Base-by-base conservation (phyloP, 2,888 invertebrate species). In the Petrolisthes cinctipes region DNA sequence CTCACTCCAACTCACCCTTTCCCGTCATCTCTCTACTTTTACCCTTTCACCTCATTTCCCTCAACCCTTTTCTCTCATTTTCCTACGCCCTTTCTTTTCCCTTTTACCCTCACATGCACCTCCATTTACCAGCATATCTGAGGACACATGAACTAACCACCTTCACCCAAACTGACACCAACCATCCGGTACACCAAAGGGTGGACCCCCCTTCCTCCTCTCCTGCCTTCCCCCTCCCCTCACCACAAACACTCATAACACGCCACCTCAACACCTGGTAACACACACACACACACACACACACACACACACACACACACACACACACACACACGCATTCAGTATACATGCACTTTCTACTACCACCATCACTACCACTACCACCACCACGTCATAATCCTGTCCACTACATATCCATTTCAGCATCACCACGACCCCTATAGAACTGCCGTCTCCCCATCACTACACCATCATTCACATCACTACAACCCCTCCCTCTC, bases 101-200 rank as follows among this genome's bases (percentile, higher is more conserved):
- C 51, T 23, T 6, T 56, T 54, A n/a, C 80, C 56, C 20, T 71
- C 71, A 71, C 73, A 57, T 82, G 54, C 23, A n/a, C n/a, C n/a
- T n/a, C n/a, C n/a, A n/a, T n/a, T n/a, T n/a, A n/a, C n/a, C n/a
- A n/a, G n/a, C n/a, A n/a, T n/a, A n/a, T 54, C 68, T 71, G 66
- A n/a, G 23, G 71, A 54, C 82, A 56, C 54, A 68, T 37, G 66
- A 82, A 68, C 82, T 82, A 83, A 83, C 82, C 82, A 73, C 61
- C 71, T 83, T 51, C 23, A 51, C 37, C 56, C n/a, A 71, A 23
- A 73, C 56, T 73, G 82, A 83, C 82, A 73, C 73, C 82, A 54
- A 56, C 73, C 82, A 83, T 73, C 73, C 82, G 82, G 82, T 83
- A 23, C 9, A 83, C 82, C 71, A 73, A 73, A 68, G 71, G 54